Percentiles rank a stretch among this genome's conserved stretches.
Conservation (phyloP, 2,797 vertebrate species). For the Hapalemur alaotrensis region DNA sequence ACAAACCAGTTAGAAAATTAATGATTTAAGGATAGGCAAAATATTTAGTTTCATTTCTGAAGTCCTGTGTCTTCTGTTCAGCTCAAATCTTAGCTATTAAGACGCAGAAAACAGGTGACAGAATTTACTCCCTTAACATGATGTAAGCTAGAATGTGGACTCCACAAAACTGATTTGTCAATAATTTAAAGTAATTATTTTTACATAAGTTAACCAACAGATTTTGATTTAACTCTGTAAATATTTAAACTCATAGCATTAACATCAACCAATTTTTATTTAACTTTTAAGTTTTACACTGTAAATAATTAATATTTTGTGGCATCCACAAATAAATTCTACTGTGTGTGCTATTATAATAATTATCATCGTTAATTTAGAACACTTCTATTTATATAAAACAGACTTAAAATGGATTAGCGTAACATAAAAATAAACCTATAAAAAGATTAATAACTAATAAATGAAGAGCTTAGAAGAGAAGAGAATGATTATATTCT, state of each 20-base stretch:
- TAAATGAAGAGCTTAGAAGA: background rate
- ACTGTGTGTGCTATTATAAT: background rate
- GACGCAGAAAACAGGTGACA: background rate
- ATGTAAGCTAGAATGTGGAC: background rate
- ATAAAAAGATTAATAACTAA: background rate
- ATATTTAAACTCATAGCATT: background rate
- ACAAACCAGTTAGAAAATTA: background rate
- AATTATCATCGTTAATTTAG: background rate
- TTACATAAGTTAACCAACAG: background rate
- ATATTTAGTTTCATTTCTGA: slow-evolving; percentile 1
- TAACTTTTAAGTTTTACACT: background rate
- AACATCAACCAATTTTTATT: background rate
- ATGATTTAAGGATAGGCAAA: background rate
- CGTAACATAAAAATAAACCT: background rate
- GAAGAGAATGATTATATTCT: background rate
- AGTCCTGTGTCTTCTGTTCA: background rate
- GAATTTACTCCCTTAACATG: background rate
- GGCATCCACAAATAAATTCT: background rate
- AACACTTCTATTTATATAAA: background rate
- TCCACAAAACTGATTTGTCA: background rate
- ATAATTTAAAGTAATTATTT: background rate
- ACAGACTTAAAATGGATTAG: background rate
- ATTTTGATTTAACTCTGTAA: background rate
- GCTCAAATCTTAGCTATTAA: background rate
- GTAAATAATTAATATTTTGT: background rate